These are phyloP conservation scores for Ophion costatus DNA, from an alignment of 2,888 invertebrate species.

Conservation along the genomic window DNA sequence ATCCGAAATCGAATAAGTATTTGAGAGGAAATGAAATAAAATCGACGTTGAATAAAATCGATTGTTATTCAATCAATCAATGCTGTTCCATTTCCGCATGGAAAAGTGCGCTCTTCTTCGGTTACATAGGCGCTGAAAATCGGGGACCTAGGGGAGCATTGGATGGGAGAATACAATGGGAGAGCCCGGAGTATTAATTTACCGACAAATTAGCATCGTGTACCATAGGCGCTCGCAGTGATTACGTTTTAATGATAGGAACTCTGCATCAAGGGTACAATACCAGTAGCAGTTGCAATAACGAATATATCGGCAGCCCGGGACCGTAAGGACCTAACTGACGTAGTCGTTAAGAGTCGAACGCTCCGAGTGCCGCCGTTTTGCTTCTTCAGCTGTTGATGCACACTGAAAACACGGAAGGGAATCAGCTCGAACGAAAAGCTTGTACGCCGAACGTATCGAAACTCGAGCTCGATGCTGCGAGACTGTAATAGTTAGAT, in stretches of 20 bases:
- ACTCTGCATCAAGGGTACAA: slow-evolving; percentile 60
- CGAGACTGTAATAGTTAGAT: not conserved
- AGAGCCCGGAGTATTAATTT: slow-evolving; percentile 80
- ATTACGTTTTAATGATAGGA: slow-evolving; percentile 82
- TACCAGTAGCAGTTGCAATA: slow-evolving; percentile 56
- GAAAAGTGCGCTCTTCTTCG: slow-evolving; percentile 32
- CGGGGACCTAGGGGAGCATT: slow-evolving; percentile 66
- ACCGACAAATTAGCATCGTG: slow-evolving; percentile 81
- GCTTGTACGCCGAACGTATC: not conserved
- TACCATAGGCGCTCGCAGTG: slow-evolving; percentile 74
- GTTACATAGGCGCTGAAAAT: slow-evolving; percentile 66
- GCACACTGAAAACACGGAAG: slow-evolving; percentile 1
- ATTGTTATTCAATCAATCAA: slow-evolving; percentile 4
- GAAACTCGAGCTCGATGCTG: not conserved
- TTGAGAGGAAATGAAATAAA: not conserved
- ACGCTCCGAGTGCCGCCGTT: slow-evolving; percentile 8
- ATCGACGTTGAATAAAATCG: not conserved
- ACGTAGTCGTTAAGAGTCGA: not conserved
- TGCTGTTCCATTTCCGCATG: slow-evolving; percentile 4
- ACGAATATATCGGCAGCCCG: slow-evolving; percentile 22
- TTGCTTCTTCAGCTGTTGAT: not conserved
- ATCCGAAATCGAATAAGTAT: too few relatives aligned
- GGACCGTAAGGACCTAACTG: not conserved
- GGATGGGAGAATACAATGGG: slow-evolving; percentile 77
- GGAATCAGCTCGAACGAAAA: slow-evolving; percentile 12